Evolutionary conservation across 2,113 vertebrate species (phyloP).

Genomic region (Spermophilus dauricus): DNA sequence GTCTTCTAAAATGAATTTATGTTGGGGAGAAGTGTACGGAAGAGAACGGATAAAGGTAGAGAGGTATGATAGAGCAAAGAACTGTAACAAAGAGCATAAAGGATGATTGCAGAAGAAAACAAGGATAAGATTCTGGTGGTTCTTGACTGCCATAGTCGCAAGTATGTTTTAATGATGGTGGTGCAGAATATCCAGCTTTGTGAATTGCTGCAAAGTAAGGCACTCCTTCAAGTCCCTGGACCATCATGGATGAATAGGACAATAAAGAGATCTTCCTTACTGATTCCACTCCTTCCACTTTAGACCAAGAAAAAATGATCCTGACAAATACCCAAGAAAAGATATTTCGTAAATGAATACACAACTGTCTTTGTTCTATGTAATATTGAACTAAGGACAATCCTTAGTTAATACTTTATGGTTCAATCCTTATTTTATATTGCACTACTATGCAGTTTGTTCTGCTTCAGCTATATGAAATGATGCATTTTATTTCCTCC

Average conservation of each 20-base stretch:
- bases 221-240: neutral
- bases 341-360: neutral
- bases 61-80: neutral
- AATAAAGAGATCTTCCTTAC: neutral
- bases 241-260: neutral
- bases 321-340: constrained; percentile 35
- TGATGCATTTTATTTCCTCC: constrained; percentile 67
- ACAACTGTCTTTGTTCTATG: neutral
- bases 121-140: neutral
- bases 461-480: constrained; percentile 27
- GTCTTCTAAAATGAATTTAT: neutral
- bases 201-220: neutral
- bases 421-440: constrained; percentile 28
- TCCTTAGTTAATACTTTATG: neutral
- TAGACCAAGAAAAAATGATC: constrained; percentile 5
- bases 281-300: neutral
- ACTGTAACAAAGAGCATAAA: neutral
- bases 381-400: neutral
- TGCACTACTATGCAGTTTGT: constrained; percentile 40
- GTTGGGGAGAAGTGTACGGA: neutral
- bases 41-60: neutral
- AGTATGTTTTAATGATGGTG: neutral
- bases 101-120: neutral
- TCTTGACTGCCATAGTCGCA: neutral
- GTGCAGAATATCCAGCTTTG: neutral